These are phyloP conservation scores for Acanthoscelides obtectus DNA, from an alignment of 2,888 invertebrate species.

Conservation along the genomic window DNA sequence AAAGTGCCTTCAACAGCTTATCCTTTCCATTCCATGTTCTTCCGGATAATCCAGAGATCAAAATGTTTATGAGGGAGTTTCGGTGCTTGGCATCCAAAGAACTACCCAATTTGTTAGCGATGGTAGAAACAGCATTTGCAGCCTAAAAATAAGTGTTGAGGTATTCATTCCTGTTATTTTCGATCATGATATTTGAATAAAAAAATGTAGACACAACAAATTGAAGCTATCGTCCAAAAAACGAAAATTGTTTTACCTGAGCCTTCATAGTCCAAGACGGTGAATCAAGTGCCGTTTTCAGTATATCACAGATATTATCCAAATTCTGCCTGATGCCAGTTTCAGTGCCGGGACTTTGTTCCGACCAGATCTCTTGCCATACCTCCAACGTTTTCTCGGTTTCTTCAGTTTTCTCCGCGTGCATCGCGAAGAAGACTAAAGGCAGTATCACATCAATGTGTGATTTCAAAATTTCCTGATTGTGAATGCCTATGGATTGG, in stretches of 20 bases:
- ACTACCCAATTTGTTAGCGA: slow-evolving; percentile 65
- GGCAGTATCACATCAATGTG: slow-evolving; percentile 74
- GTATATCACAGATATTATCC: slow-evolving; percentile 63
- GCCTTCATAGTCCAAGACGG: slow-evolving; percentile 85
- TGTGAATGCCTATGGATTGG: slow-evolving; percentile 76
- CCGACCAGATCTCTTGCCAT: slow-evolving; percentile 87
- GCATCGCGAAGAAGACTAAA: slow-evolving; percentile 87
- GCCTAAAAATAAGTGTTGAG: slow-evolving; percentile 49
- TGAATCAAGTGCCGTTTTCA: slow-evolving; percentile 71
- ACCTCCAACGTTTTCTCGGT: slow-evolving; percentile 63
- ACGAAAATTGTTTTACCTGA: slow-evolving; percentile 58
- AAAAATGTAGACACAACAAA: neutral
- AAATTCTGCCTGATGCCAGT: slow-evolving; percentile 75
- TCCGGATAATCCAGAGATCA: slow-evolving; percentile 67
- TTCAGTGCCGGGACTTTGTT: slow-evolving; percentile 81
- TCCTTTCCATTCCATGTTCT: slow-evolving; percentile 91
- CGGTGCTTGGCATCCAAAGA: slow-evolving; percentile 62
- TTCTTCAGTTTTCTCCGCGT: slow-evolving; percentile 67
- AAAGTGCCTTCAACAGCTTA: slow-evolving; percentile 70
- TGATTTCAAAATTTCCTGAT: slow-evolving; percentile 75
- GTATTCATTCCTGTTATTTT: neutral
- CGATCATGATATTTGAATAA: neutral
- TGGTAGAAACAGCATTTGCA: slow-evolving; percentile 74
- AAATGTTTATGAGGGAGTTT: slow-evolving; percentile 60
- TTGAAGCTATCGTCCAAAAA: neutral